Evolutionary conservation across 2,797 vertebrate species (phyloP), one percentile per base, ranked within the genome.

Genomic region (Thunnus albacares): DNA sequence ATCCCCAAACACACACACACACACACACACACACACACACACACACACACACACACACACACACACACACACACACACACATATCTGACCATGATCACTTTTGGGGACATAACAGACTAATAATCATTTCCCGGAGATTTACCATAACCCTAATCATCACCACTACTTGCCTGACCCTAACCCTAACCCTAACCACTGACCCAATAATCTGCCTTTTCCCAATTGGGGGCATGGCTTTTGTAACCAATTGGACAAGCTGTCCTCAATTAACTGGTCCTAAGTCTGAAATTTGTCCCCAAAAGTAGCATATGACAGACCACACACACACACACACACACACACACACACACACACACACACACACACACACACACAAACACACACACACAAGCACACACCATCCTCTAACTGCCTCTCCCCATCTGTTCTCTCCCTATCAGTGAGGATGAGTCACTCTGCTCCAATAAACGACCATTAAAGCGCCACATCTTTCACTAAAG

Each of bases 401-500:
- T 55, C 41, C 35, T 79, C 62, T 64, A 57, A 79, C 75, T 62
- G 68, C 72, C 41, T 65, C 57, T 62, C 62, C 35, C 80, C 56
- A 81, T 80, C 81, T 87, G 81, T 83, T 78, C 72, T 75, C 63
- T 65, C 63, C n/a, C 49, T 52, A 59, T 84, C 71, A 69, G 56
- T 24, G 64, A 78, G 79, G 64, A 47, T 87, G 82, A 90, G 69
- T 88, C 88, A 85, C 71, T 71, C 81, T 59, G 70, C 83, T 80
- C 30, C 49, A 55, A 7, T 55, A 67, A 1, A 0, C 77, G 74
- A 74, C 64, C 71, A 72, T 80, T 72, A 84, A 66, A 77, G 70
- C 62, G 56, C 9, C 45, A 18, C 24, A 53, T 75, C 76, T 79
- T 73, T 43, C n/a, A 59, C 64, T 28, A 24, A 65, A 78, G 38